Conservation (phyloP, 2,113 vertebrate species). For the Gasterosteus aculeatus region DNA sequence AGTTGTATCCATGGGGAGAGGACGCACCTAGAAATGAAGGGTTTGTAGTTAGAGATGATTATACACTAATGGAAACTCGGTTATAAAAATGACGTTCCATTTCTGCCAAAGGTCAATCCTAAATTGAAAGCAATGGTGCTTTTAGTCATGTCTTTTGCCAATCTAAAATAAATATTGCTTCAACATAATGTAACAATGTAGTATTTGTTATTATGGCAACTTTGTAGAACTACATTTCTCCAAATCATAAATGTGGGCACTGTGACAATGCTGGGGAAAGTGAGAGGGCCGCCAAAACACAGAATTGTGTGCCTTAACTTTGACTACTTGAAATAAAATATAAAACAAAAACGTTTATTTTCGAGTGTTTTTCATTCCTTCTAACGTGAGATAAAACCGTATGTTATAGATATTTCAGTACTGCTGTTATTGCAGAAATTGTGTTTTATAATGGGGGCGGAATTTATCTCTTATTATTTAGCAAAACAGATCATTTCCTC, state of each 20-base stretch:
- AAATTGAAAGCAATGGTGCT: background rate
- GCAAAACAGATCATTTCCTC: constrained; percentile 13
- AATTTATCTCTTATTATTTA: constrained; percentile 15
- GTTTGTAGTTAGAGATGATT: too few relatives aligned
- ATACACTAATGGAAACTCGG: background rate
- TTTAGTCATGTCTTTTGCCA: background rate
- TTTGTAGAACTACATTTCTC: background rate
- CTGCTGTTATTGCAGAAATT: background rate
- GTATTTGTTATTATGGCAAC: background rate
- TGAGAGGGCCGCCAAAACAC: too few relatives aligned
- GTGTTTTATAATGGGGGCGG: background rate
- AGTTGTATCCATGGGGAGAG: background rate
- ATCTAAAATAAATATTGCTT: background rate
- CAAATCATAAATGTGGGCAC: background rate
- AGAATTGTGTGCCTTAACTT: background rate
- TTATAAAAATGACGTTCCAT: background rate
- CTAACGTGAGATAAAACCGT: background rate
- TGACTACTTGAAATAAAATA: background rate
- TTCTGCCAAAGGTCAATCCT: background rate
- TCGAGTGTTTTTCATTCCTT: background rate
- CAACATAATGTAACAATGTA: background rate
- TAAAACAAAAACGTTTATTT: background rate
- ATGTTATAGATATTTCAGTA: background rate
- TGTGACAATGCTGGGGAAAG: background rate
- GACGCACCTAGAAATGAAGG: background rate